phyloP scores from a whole-genome alignment of 2,113 vertebrate species.

The Labeo catla region DNA sequence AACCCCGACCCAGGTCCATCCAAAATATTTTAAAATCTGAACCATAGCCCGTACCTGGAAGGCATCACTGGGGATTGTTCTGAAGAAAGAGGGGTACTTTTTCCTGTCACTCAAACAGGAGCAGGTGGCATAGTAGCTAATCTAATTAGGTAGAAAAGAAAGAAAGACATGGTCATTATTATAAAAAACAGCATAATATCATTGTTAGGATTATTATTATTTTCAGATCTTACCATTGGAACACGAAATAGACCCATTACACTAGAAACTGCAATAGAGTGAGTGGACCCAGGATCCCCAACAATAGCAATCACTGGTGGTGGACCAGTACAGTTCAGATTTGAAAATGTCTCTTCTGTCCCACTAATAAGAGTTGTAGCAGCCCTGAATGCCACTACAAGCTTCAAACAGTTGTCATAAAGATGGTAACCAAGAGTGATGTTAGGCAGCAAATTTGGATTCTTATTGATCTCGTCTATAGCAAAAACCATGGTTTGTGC shows the following conservation, averaged over 20 bases:
- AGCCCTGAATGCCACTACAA: constrained; percentile 23
- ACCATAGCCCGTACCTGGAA: constrained; percentile 65
- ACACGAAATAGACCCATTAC: constrained; percentile 67
- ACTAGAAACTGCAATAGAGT: constrained; percentile 33
- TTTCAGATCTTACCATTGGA: constrained; percentile 64
- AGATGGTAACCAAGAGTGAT: constrained; percentile 27
- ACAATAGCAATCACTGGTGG: constrained; percentile 43
- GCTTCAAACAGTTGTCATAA: constrained; percentile 31
- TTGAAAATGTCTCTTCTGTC: background rate
- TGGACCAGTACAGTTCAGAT: constrained; percentile 5
- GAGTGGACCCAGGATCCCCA: constrained; percentile 27
- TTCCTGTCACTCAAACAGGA: constrained; percentile 59
- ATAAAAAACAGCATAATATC: constrained; percentile 50
- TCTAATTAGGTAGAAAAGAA: constrained; percentile 34
- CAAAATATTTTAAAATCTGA: constrained; percentile 63
- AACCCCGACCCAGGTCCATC: constrained; percentile 64
- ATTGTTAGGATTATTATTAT: background rate
- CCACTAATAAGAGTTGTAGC: constrained; percentile 24
- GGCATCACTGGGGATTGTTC: constrained; percentile 58
- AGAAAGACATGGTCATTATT: constrained; percentile 46
- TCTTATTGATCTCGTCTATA: constrained; percentile 7
- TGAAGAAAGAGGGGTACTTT: constrained; percentile 24
- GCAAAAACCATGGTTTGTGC: background rate
- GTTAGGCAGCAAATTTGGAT: background rate
- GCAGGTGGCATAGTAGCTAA: constrained; percentile 63